phyloP scores from a whole-genome alignment of 2,797 vertebrate species.

The Xenops minutus region DNA sequence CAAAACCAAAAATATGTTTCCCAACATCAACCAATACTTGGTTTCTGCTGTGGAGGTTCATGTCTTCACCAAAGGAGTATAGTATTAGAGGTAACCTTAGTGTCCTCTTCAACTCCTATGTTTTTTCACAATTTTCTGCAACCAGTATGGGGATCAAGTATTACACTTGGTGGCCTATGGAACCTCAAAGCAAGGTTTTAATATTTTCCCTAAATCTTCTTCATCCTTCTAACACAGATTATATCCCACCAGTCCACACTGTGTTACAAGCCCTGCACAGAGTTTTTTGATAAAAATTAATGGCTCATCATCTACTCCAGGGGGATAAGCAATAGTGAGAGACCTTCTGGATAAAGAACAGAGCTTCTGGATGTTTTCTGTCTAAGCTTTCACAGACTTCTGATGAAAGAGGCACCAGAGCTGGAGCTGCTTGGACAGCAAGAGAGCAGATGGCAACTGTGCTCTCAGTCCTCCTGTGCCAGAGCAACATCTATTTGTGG shows the following conservation, averaged over 20 bases:
- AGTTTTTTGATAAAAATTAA: not conserved
- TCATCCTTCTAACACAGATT: not conserved
- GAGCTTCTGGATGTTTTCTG: not conserved
- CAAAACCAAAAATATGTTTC: too few relatives aligned
- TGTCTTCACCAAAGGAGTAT: not conserved
- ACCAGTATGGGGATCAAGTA: not conserved
- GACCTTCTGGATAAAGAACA: not conserved
- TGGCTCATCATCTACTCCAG: not conserved
- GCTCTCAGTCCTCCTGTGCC: not conserved
- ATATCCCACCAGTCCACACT: not conserved
- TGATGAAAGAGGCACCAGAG: slow-evolving; percentile 14
- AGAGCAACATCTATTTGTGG: not conserved
- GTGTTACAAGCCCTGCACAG: not conserved
- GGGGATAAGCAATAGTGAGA: not conserved
- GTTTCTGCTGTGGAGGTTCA: not conserved
- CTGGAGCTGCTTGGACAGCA: not conserved
- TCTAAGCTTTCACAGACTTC: not conserved
- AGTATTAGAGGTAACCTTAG: not conserved
- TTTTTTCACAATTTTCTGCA: not conserved
- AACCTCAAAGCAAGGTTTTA: not conserved
- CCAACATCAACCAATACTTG: not conserved
- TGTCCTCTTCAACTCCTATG: not conserved
- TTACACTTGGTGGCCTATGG: not conserved
- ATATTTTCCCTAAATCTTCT: not conserved
- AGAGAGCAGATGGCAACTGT: slow-evolving; percentile 9